Base-by-base conservation (phyloP, 92 coral and sea anemone species). In the Scolanthus callimorphus region DNA sequence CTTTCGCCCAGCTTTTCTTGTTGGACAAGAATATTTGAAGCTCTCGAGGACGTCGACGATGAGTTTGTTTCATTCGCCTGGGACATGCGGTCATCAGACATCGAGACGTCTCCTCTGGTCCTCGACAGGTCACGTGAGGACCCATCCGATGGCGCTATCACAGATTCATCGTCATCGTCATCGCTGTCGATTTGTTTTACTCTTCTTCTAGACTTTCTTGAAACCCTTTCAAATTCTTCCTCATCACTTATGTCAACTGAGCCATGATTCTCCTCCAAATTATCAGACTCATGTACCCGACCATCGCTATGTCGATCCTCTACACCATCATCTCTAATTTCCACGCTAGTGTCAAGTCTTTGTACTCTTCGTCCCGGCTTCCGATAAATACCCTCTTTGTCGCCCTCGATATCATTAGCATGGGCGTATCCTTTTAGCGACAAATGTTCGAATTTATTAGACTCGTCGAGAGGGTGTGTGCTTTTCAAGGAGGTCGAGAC, bases 161-260 rank as follows among this genome's bases (percentile, higher is more conserved):
- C 43, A 34, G 43, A 34, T 6, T 34, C 43, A 15, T 34, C 43
- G 24, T 53, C 59, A 20, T 57, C 76, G 20, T 69, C 67, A 49
- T 48, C 26, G 30, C 27, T 45, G 1, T 27, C 67, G 25, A 65
- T 65, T 37, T 53, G 64, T 41, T 17, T 3, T 17, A 59, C 65
- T 23, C 69, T 13, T 20, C 52, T 59, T 59, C 54, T 20, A 1
- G 50, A 4, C 65, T 20, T 31, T 1, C 27, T 1, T 13, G 52
- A 31, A 20, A 37, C 15, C 19, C 26, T 49, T 10, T 27, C 60
- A 2, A 12, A 70, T 21, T 25, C 71, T 2, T 50, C 30, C 19
- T 69, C 67, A 39, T 66, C 67, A 19, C 8, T 19, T n/a, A n/a
- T n/a, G n/a, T n/a, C n/a, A n/a, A n/a, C n/a, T n/a, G n/a, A n/a